A percentile compares a stretch with the other conserved stretches of the same genome.
phyloP scores from a whole-genome alignment of 1,140 invertebrate genomes.

The Cepaea nemoralis region DNA sequence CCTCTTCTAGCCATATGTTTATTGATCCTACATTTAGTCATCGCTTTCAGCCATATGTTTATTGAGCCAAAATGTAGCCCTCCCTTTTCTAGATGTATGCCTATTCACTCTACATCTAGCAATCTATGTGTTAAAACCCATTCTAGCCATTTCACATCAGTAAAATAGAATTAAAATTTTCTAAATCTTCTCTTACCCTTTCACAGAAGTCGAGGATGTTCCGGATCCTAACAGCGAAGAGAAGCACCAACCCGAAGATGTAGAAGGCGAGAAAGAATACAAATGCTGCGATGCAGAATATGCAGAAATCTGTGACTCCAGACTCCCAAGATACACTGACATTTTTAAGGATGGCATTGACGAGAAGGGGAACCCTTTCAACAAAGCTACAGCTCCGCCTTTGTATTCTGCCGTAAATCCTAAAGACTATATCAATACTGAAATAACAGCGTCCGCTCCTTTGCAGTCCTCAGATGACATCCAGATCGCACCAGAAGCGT shows the following conservation, averaged over 20 bases:
- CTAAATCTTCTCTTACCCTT: background rate
- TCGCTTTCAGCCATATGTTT: too few relatives aligned
- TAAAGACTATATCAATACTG: background rate
- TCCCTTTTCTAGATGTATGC: too few relatives aligned
- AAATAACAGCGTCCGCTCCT: background rate
- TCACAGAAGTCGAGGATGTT: constrained; percentile 35
- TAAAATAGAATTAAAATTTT: too few relatives aligned
- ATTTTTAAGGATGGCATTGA: constrained; percentile 39
- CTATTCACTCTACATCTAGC: too few relatives aligned
- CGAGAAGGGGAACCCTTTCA: constrained; percentile 40
- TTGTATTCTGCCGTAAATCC: constrained; percentile 13
- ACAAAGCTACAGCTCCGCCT: constrained; percentile 45
- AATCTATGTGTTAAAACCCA: too few relatives aligned
- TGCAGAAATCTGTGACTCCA: constrained; percentile 45
- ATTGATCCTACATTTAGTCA: too few relatives aligned
- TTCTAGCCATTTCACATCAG: too few relatives aligned
- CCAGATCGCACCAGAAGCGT: background rate
- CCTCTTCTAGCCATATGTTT: too few relatives aligned
- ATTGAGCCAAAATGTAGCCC: too few relatives aligned
- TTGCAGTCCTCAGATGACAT: background rate
- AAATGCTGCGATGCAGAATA: constrained; percentile 45
- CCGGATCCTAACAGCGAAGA: constrained; percentile 22
- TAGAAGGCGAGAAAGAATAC: constrained; percentile 33
- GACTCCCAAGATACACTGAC: constrained; percentile 49
- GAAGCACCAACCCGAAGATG: constrained; percentile 15